A percentile compares a stretch with the other conserved stretches of the same genome.
These are phyloP conservation scores for Coleophora flavipennella DNA, from an alignment of 2,888 invertebrate species.

Conservation along the genomic window DNA sequence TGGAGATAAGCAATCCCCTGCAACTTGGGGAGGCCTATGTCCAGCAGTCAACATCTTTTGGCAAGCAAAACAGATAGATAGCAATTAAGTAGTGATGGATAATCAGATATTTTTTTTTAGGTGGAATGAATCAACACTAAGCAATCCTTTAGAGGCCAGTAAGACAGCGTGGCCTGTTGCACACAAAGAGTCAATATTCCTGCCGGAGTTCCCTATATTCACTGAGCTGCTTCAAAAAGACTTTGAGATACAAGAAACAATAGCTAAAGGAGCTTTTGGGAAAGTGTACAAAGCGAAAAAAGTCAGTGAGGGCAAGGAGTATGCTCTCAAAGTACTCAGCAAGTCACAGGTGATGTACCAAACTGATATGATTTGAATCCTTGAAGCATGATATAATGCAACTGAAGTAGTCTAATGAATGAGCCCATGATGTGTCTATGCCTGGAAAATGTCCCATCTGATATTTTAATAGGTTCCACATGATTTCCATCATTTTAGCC, in stretches of 20 bases:
- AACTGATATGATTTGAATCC: no score
- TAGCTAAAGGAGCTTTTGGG: conserved; percentile 93
- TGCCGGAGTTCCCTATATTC: conserved; percentile 88
- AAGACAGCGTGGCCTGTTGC: conserved; percentile 90
- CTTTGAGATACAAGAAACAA: conserved; percentile 78
- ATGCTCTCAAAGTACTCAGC: conserved; percentile 89
- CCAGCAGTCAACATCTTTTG: not conserved
- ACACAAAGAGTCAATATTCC: conserved; percentile 85
- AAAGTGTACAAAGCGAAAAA: conserved; percentile 87
- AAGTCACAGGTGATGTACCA: conserved; percentile 77
- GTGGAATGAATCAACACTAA: conserved; percentile 77
- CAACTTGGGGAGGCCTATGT: no score
- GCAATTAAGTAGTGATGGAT: not conserved
- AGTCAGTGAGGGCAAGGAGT: conserved; percentile 75
- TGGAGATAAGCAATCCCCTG: no score
- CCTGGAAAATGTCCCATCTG: no score
- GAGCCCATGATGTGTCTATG: no score
- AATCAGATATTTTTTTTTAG: no score
- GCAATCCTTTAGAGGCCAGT: conserved; percentile 67
- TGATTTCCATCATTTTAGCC: no score
- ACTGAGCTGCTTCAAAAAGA: conserved; percentile 72
- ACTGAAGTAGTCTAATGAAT: no score
- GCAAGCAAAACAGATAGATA: not conserved
- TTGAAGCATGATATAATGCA: no score
- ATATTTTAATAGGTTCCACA: no score